A percentile compares a stretch with the other conserved stretches of the same genome.
These are phyloP conservation scores for Parazoanthus atlanticus DNA, from an alignment of 92 coral and sea anemone genomes.

Conservation along the genomic window DNA sequence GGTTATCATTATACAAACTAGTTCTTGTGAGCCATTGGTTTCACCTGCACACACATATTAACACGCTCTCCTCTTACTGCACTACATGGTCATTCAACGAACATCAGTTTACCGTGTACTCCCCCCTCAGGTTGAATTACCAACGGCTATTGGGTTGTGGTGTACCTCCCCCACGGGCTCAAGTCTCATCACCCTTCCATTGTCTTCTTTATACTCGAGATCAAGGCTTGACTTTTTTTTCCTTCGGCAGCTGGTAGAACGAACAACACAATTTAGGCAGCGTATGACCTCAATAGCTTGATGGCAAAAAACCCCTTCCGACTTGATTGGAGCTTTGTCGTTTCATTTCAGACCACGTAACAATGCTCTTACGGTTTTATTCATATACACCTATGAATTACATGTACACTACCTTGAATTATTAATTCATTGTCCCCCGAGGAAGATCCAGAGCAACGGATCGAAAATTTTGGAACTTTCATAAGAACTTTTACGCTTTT, in stretches of 20 bases:
- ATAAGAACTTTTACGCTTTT: too few relatives aligned
- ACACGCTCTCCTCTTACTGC: not conserved
- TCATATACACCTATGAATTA: too few relatives aligned
- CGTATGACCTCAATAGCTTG: not conserved
- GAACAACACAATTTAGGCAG: not conserved
- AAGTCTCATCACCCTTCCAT: not conserved
- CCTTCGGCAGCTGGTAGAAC: not conserved
- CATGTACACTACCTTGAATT: too few relatives aligned
- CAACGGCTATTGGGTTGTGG: not conserved
- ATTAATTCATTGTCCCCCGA: too few relatives aligned
- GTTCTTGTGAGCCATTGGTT: too few relatives aligned
- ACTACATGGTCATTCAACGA: not conserved
- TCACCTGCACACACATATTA: not conserved
- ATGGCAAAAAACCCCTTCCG: not conserved
- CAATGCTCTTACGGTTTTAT: too few relatives aligned
- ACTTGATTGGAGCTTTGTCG: too few relatives aligned
- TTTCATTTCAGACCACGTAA: too few relatives aligned
- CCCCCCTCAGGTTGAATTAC: not conserved
- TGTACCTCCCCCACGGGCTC: constrained; percentile 5
- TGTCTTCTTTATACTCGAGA: not conserved
- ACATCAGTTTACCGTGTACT: not conserved
- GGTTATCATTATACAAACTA: too few relatives aligned
- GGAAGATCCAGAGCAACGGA: too few relatives aligned
- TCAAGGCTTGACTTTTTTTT: not conserved
- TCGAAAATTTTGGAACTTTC: too few relatives aligned